Conservation (phyloP, 1,140 invertebrate genomes). For the Leucophenga varia region DNA sequence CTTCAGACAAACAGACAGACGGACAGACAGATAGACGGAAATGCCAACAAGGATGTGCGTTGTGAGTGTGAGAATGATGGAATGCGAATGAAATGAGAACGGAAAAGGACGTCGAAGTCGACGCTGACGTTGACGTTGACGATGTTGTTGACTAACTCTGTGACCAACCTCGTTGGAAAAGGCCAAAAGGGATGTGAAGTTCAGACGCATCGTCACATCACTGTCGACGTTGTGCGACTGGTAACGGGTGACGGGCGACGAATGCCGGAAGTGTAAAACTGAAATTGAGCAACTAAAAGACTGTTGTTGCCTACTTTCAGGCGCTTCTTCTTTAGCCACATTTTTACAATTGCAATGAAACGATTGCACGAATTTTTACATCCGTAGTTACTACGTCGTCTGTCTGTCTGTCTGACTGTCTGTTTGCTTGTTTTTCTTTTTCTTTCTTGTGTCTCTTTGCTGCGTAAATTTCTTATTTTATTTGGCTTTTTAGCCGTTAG, state of each 20-base stretch:
- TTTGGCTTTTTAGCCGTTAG: too few relatives aligned
- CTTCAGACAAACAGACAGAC: background rate
- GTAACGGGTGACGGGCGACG: constrained; percentile 22
- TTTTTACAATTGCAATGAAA: background rate
- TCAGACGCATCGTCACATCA: too few relatives aligned
- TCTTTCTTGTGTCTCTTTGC: too few relatives aligned
- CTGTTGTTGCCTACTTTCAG: constrained; percentile 43
- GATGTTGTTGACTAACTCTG: too few relatives aligned
- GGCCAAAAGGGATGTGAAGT: too few relatives aligned
- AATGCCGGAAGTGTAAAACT: constrained; percentile 51
- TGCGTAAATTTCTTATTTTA: constrained; percentile 13
- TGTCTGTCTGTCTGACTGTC: constrained; percentile 8
- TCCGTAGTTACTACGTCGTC: constrained; percentile 2
- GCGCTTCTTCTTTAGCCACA: background rate
- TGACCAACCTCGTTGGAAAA: too few relatives aligned
- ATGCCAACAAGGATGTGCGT: too few relatives aligned
- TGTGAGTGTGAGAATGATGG: background rate
- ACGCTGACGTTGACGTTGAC: background rate
- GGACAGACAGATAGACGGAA: background rate
- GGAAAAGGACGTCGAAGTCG: background rate
- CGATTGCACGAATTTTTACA: too few relatives aligned
- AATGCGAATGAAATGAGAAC: background rate
- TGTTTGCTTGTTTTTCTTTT: constrained; percentile 8
- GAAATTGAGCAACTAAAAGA: constrained; percentile 56
- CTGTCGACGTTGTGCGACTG: too few relatives aligned